phyloP scores from a whole-genome alignment of 1,140 invertebrate genomes.

The Metopolophium dirhodum region DNA sequence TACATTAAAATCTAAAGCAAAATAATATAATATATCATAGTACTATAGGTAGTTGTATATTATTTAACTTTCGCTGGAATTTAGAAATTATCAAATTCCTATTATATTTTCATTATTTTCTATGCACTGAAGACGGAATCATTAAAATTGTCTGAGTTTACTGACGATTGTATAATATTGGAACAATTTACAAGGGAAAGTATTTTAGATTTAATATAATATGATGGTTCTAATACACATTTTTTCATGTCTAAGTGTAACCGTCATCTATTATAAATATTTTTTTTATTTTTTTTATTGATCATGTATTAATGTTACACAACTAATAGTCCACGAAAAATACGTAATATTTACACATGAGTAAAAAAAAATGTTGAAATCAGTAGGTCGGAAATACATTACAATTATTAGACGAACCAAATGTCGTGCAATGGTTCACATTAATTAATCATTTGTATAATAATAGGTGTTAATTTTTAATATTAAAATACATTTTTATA shows the following conservation, averaged over 20 bases:
- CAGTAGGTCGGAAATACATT: neutral
- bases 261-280: constrained; percentile 16
- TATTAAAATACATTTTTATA: neutral
- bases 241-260: constrained; percentile 41
- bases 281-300: constrained; percentile 23
- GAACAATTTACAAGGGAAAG: constrained; percentile 52
- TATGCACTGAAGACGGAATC: neutral
- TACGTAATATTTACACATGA: neutral
- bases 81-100: constrained; percentile 34
- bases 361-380: constrained; percentile 8
- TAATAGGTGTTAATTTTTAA: neutral
- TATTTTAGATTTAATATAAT: constrained; percentile 29
- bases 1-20: neutral
- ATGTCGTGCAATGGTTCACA: neutral
- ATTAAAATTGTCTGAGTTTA: constrained; percentile 46
- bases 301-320: constrained; percentile 11
- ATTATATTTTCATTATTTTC: constrained; percentile 19
- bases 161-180: constrained; percentile 50
- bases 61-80: constrained; percentile 46
- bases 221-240: neutral
- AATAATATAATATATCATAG: neutral
- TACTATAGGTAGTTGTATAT: neutral
- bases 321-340: neutral
- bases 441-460: neutral
- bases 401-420: neutral